Evolutionary conservation across 2,888 invertebrate genomes (phyloP), one percentile per base, ranked within the genome.

Genomic region (Leucophenga maculata): DNA sequence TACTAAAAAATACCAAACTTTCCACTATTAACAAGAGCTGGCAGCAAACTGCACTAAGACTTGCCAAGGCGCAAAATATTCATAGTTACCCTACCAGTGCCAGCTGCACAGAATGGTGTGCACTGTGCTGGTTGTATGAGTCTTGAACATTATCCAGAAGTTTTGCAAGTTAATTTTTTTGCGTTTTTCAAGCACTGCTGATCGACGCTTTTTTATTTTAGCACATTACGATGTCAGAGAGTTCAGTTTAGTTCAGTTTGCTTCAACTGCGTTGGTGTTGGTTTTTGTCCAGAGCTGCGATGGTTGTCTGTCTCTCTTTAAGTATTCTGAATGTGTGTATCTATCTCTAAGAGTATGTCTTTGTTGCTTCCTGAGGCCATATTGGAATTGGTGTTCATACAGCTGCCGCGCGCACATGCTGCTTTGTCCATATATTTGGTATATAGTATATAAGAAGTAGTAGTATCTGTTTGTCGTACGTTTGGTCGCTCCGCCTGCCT

Each of bases 251-350:
- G 39, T 39, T 39, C 39, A 39, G 39, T 39, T 39, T 39, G 39
- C 39, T 60, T 60, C 39, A 60, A 39, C 39, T 60, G 60, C 60
- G 60, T 64, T 20, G 62, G 48, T 64, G 62, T 64, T 64, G 22
- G 57, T 57, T 26, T 57, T 13, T 57, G 54, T 18, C 18, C 13
- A 22, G 18, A 20, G 8, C 11, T 39, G 32, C 44, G 54, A 20
- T 60, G 39, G 26, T 11, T 54, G 57, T 39, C 8, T 6, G 39
- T 39, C 39, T 39, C 6, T 32, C 32, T 32, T 3, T 32, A 8
- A 6, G 32, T 8, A 32, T 3, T 67, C 59, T 59, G 48, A 46
- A 1, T 59, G 50, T 6, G 31, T 50, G 59, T 60, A 32, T 65
- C 1, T 54, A 31, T n/a, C 44, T 60, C n/a, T n/a, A n/a, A n/a